phyloP scores from a whole-genome alignment of 2,113 vertebrate species.

The Balaenoptera acutorostrata region DNA sequence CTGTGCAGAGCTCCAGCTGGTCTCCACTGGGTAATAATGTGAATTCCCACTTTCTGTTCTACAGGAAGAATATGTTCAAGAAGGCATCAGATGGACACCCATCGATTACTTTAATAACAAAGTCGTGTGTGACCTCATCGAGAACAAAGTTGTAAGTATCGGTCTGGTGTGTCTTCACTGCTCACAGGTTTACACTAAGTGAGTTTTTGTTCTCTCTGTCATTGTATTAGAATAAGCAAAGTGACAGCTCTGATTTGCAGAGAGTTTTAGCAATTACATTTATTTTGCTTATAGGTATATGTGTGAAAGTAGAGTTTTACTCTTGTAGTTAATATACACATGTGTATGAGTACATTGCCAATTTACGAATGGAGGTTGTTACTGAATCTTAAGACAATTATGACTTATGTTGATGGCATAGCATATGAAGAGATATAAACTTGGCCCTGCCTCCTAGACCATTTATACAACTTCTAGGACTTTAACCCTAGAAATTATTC shows the following conservation, averaged over 20 bases:
- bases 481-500: neutral
- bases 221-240: neutral
- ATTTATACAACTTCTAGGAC: neutral
- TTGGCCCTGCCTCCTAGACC: neutral
- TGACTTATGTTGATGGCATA: neutral
- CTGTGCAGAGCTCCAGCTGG: rapidly evolving
- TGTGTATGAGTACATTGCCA: neutral
- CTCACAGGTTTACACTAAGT: neutral
- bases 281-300: neutral
- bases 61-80: conserved; percentile 96
- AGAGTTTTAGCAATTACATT: neutral
- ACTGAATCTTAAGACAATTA: neutral
- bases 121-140: conserved; percentile 96
- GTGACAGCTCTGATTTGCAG: neutral
- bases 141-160: conserved; percentile 92
- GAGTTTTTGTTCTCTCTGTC: neutral
- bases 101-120: conserved; percentile 98
- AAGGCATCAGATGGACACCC: conserved; percentile 93
- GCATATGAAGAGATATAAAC: neutral
- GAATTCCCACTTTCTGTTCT: conserved; percentile 43
- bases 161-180: neutral
- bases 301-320: neutral
- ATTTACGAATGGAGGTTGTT: neutral
- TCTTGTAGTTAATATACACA: neutral
- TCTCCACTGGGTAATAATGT: neutral